Conservation (phyloP, 1,140 invertebrate genomes). For the Zophobas atratus region DNA sequence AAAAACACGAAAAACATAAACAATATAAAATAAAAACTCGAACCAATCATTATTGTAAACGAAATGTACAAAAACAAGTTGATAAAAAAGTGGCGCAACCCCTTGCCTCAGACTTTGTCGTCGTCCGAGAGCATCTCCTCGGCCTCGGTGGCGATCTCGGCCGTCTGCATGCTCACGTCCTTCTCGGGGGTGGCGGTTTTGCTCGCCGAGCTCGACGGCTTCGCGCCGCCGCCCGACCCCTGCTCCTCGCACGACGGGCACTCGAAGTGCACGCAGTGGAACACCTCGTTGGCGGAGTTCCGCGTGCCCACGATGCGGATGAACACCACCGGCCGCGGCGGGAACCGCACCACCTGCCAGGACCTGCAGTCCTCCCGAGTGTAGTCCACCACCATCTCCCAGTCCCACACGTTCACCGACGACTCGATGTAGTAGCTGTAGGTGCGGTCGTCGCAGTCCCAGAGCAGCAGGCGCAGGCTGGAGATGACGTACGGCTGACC, state of each 20-base stretch:
- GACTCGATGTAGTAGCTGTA: constrained; percentile 98
- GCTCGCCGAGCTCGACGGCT: constrained; percentile 45
- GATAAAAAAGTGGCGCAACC: constrained; percentile 1
- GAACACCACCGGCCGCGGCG: constrained; percentile 89
- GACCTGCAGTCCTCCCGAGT: constrained; percentile 85
- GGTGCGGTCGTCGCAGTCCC: constrained; percentile 97
- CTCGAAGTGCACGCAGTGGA: constrained; percentile 98
- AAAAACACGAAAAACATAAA: constrained; percentile 14
- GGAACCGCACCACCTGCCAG: constrained; percentile 93
- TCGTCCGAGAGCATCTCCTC: constrained; percentile 66
- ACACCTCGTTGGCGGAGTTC: constrained; percentile 98
- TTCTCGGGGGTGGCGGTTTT: constrained; percentile 43
- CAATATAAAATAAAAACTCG: constrained; percentile 32
- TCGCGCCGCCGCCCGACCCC: constrained; percentile 43
- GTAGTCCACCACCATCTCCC: constrained; percentile 89
- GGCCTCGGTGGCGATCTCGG: constrained; percentile 73
- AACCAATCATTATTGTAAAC: constrained; percentile 34
- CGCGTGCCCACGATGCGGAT: constrained; percentile 95
- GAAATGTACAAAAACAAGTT: constrained; percentile 27
- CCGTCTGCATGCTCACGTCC: constrained; percentile 64
- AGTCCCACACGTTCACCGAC: constrained; percentile 92
- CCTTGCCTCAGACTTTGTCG: constrained; percentile 16
- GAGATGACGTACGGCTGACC: constrained; percentile 94
- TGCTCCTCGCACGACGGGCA: constrained; percentile 82
- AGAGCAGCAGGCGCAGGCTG: constrained; percentile 92